Base-by-base conservation (phyloP, 2,113 vertebrate genomes). In the Sander vitreus region DNA sequence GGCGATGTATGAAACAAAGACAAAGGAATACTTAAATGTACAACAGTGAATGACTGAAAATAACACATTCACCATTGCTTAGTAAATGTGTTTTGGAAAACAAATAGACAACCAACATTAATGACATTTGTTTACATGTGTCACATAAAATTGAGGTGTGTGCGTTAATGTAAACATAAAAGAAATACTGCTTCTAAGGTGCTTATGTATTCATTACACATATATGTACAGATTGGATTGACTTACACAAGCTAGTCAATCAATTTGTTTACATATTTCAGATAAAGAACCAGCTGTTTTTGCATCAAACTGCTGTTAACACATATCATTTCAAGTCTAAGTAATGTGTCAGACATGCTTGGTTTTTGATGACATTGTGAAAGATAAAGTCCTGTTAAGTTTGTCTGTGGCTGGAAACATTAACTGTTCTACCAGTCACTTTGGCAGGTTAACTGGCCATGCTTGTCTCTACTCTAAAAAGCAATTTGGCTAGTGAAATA, bases 211-310 rank as follows among this genome's bases (percentile, higher is more conserved):
- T 83, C 54, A 60, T 76, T 71, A 64, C 53, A 72, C 57, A 77
- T 64, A 11, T 93, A 86, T 90, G 63, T 89, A 84, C 89, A 93
- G 60, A 75, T 79, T 43, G 39, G 39, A 11, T 43, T 43, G 39
- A 43, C 39, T 75, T 66, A 75, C 80, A 88, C 70, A 84, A 67
- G 67, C 75, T 73, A 68, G n/a, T 81, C 48, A 53, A 33, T 81
- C 71, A 0, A 54, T 43, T 51, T 11, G 18, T 16, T 33, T 15
- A 25, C 14, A 27, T 39, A 54, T 27, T 63, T 27, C 18, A 39
- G 68, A 23, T 25, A 57, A 81, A 63, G n/a, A 65, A 62, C n/a
- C 58, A 12, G 43, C 19, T 60, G 15, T 59, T 62, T 75, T 33
- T 23, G 15, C n/a, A 62, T 66, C 43, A 47, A n/a, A 72, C 48